Conservation (phyloP, 2,113 vertebrate genomes). For the Nanorana parkeri region DNA sequence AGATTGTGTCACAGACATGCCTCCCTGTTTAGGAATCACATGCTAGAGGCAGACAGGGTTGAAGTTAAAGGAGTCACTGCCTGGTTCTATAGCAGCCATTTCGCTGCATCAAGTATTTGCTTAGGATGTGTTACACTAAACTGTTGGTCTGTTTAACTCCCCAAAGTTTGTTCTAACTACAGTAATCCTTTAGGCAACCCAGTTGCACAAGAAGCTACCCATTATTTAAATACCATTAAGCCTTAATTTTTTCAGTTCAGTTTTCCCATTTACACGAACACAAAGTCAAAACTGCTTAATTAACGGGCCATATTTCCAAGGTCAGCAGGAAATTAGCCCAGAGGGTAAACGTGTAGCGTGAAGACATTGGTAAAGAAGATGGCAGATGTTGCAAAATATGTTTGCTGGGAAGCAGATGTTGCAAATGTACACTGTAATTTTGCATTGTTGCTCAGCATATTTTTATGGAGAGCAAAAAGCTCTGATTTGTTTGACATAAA, state of each 20-base stretch:
- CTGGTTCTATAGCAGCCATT: too few relatives aligned
- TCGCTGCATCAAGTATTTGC: too few relatives aligned
- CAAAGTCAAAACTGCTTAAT: conserved; percentile 52
- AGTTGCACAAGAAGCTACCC: neutral
- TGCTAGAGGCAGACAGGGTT: too few relatives aligned
- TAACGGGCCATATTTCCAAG: conserved; percentile 52
- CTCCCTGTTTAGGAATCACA: too few relatives aligned
- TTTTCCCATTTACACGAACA: conserved; percentile 13
- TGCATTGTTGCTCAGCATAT: conserved; percentile 11
- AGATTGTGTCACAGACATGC: too few relatives aligned
- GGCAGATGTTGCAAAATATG: conserved; percentile 52
- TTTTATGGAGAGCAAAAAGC: conserved; percentile 8
- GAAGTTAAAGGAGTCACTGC: too few relatives aligned
- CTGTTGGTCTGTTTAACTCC: too few relatives aligned
- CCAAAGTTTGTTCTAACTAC: too few relatives aligned
- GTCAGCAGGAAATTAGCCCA: conserved; percentile 49
- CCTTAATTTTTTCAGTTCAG: neutral
- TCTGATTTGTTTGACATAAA: conserved; percentile 4
- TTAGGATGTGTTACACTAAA: too few relatives aligned
- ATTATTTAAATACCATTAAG: neutral
- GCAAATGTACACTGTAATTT: conserved; percentile 22
- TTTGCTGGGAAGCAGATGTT: conserved; percentile 43
- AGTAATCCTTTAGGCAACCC: too few relatives aligned
- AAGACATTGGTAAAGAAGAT: conserved; percentile 29
- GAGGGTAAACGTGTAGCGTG: conserved; percentile 43